Evolutionary conservation across 2,113 vertebrate genomes (phyloP).

Genomic region (Sciurus niger): DNA sequence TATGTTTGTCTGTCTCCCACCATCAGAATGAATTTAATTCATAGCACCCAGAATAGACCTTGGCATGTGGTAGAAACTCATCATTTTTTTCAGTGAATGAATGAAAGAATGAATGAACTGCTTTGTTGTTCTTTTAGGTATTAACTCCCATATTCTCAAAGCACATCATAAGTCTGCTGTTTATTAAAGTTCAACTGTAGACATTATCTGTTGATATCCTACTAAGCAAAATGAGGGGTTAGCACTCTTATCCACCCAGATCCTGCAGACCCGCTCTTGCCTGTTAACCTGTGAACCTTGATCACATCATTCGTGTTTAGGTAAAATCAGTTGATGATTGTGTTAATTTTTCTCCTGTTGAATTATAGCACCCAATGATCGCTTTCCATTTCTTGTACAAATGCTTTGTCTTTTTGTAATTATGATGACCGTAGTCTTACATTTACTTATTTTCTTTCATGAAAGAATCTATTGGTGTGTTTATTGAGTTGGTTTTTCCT

Average conservation of each 20-base stretch:
- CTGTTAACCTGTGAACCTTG: not conserved
- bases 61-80: not conserved
- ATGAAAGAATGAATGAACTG: not conserved
- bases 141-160: constrained; percentile 31
- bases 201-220: not conserved
- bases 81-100: constrained; percentile 11
- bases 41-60: not conserved
- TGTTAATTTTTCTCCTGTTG: constrained; percentile 23
- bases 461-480: not conserved
- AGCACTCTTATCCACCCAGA: not conserved
- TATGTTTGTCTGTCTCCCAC: not conserved
- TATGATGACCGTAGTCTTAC: not conserved
- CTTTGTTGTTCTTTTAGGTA: not conserved
- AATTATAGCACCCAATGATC: not conserved
- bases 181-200: not conserved
- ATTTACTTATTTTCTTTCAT: not conserved
- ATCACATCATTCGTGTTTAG: constrained; percentile 21
- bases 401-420: not conserved
- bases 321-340: not conserved
- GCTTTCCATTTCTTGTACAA: constrained; percentile 34
- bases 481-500: not conserved
- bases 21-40: constrained; percentile 29
- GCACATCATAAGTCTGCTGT: not conserved
- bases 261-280: not conserved
- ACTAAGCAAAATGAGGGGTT: not conserved